These are phyloP conservation scores for Lycophotia porphyrea DNA, from an alignment of 2,888 invertebrate genomes.

Conservation along the genomic window DNA sequence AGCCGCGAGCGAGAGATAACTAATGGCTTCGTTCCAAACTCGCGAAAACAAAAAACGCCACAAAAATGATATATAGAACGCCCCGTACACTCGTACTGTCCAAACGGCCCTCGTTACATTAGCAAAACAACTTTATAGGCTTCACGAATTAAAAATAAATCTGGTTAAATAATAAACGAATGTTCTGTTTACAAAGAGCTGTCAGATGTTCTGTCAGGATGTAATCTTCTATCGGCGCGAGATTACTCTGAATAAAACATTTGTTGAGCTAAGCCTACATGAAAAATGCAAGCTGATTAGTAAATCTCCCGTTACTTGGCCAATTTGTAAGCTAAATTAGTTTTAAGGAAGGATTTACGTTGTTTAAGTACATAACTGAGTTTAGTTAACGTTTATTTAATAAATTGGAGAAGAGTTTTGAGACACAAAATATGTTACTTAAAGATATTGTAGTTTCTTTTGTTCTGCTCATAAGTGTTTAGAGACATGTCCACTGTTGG, in stretches of 20 bases:
- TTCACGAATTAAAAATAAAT: slow-evolving; percentile 62
- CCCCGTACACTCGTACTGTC: slow-evolving; percentile 37
- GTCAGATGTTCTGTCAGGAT: slow-evolving; percentile 70
- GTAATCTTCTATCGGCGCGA: slow-evolving; percentile 69
- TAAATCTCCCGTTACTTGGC: slow-evolving; percentile 50
- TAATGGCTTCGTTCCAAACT: slow-evolving; percentile 74
- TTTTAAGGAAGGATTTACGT: slow-evolving; percentile 44
- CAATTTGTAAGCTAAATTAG: slow-evolving; percentile 56
- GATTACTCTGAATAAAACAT: slow-evolving; percentile 67
- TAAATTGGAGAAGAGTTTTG: slow-evolving; percentile 34
- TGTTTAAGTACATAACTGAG: slow-evolving; percentile 35
- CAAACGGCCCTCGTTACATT: slow-evolving; percentile 52
- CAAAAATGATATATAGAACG: slow-evolving; percentile 68
- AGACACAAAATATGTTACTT: neutral
- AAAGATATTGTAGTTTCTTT: neutral
- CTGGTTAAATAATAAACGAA: slow-evolving; percentile 65
- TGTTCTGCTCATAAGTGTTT: neutral
- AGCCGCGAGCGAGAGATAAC: slow-evolving; percentile 65
- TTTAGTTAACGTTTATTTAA: slow-evolving; percentile 45
- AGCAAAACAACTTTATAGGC: slow-evolving; percentile 68
- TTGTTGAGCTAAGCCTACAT: slow-evolving; percentile 43
- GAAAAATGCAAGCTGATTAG: slow-evolving; percentile 63
- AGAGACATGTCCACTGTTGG: neutral
- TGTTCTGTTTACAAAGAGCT: slow-evolving; percentile 65
- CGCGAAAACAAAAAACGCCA: slow-evolving; percentile 68